A percentile compares a stretch with the other conserved stretches of the same genome.
These are phyloP conservation scores for Mechanitis messenoides DNA, from an alignment of 2,888 invertebrate genomes.

Conservation along the genomic window DNA sequence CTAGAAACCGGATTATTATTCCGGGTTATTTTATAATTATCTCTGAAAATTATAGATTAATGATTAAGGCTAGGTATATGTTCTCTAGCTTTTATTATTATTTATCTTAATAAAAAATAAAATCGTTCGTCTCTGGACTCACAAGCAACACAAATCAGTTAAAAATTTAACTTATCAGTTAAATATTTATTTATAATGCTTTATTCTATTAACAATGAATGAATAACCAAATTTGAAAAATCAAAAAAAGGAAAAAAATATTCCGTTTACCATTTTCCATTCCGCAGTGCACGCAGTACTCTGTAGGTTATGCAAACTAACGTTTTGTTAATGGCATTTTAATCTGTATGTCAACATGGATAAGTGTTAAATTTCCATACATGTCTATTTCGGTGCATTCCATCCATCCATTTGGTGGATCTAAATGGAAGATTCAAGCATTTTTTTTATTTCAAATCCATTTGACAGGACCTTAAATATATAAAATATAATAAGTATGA, in stretches of 20 bases:
- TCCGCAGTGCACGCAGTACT: not conserved
- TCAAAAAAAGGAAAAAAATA: not conserved
- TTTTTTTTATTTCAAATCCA: constrained; percentile 6
- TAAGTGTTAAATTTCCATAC: not conserved
- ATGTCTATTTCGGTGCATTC: constrained; percentile 25
- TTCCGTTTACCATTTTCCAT: not conserved
- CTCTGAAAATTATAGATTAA: too few species aligned
- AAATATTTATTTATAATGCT: too few species aligned
- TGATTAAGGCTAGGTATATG: too few species aligned
- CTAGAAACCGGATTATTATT: too few species aligned
- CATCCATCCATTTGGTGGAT: constrained; percentile 34
- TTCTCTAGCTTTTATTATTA: too few species aligned
- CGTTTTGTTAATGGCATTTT: constrained; percentile 1
- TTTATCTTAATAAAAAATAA: too few species aligned
- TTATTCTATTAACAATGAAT: too few species aligned
- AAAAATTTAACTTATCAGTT: too few species aligned
- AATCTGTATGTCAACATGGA: not conserved
- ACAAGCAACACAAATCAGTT: too few species aligned
- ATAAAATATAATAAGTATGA: not conserved
- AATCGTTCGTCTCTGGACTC: too few species aligned
- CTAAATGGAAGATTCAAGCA: constrained; percentile 31
- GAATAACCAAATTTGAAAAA: too few species aligned
- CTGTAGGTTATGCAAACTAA: constrained; percentile 1
- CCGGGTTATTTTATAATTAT: too few species aligned
- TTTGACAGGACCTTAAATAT: not conserved